phyloP scores from a whole-genome alignment of 1,140 invertebrate species.

The Asobara japonica region DNA sequence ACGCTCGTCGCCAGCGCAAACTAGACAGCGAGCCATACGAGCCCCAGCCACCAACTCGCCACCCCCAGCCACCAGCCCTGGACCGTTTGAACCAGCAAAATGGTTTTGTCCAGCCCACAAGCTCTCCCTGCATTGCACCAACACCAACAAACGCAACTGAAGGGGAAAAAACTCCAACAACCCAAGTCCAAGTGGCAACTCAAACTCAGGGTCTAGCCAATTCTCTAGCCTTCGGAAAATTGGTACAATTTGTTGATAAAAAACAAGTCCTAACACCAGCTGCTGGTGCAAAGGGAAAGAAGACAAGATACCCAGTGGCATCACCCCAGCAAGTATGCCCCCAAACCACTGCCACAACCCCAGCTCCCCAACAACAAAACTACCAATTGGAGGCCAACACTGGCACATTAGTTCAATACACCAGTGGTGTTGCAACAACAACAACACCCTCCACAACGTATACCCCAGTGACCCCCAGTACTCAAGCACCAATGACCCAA shows the following conservation, averaged over 20 bases:
- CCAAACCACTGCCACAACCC: constrained; percentile 37
- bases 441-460: not conserved
- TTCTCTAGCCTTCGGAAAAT: constrained; percentile 51
- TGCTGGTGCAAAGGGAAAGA: constrained; percentile 57
- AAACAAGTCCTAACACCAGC: constrained; percentile 60
- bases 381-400: constrained; percentile 64
- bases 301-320: constrained; percentile 61
- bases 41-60: not conserved
- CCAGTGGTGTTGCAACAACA: constrained; percentile 37
- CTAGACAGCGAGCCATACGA: not conserved
- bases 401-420: constrained; percentile 46
- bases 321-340: constrained; percentile 55
- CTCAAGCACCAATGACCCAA: constrained; percentile 64
- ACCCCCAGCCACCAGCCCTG: constrained; percentile 22
- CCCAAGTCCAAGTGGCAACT: constrained; percentile 72
- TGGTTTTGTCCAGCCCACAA: constrained; percentile 43
- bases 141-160: constrained; percentile 34
- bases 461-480: constrained; percentile 43
- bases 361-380: constrained; percentile 55
- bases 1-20: not conserved
- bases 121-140: constrained; percentile 3
- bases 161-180: constrained; percentile 37
- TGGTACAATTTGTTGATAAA: constrained; percentile 55
- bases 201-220: constrained; percentile 67
- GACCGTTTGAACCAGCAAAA: constrained; percentile 50